Percentiles rank a stretch among this genome's conserved stretches.
phyloP scores from a whole-genome alignment of 2,888 invertebrate genomes.

The Torymus tubicola region DNA sequence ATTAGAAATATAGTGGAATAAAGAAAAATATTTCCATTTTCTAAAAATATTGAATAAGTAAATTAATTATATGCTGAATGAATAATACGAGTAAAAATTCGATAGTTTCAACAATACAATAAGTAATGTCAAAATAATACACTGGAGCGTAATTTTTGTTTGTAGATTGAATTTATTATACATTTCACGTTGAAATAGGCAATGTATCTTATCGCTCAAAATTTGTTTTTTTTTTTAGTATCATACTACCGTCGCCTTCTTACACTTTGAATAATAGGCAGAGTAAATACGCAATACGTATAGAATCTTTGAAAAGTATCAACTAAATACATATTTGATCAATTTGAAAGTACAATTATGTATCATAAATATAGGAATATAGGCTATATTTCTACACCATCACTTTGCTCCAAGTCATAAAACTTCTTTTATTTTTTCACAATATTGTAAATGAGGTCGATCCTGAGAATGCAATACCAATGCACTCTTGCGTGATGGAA shows the following conservation, averaged over 20 bases:
- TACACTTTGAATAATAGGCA: slow-evolving; percentile 11
- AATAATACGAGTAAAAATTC: not conserved
- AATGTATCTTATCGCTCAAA: slow-evolving; percentile 14
- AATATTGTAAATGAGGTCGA: too few relatives aligned
- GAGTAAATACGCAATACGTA: not conserved
- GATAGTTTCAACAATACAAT: not conserved
- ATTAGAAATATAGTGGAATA: not conserved
- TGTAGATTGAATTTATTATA: slow-evolving; percentile 32
- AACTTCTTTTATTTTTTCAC: too few relatives aligned
- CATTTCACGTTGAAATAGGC: slow-evolving; percentile 24
- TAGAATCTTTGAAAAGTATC: slow-evolving; percentile 28
- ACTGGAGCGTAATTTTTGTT: slow-evolving; percentile 2
- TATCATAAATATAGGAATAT: slow-evolving; percentile 3
- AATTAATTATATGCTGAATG: too few relatives aligned
- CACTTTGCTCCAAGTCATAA: not conserved
- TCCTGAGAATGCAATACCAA: too few relatives aligned
- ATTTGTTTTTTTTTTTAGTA: slow-evolving; percentile 10
- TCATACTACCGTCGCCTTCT: slow-evolving; percentile 63
- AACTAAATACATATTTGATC: not conserved
- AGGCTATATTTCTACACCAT: slow-evolving; percentile 11
- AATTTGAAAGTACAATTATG: slow-evolving; percentile 3
- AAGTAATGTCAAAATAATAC: slow-evolving; percentile 17
- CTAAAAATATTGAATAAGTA: too few relatives aligned
- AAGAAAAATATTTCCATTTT: slow-evolving; percentile 1
- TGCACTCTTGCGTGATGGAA: too few relatives aligned